phyloP scores from a whole-genome alignment of 2,888 invertebrate genomes.

The Arrhopalites spinosus region DNA sequence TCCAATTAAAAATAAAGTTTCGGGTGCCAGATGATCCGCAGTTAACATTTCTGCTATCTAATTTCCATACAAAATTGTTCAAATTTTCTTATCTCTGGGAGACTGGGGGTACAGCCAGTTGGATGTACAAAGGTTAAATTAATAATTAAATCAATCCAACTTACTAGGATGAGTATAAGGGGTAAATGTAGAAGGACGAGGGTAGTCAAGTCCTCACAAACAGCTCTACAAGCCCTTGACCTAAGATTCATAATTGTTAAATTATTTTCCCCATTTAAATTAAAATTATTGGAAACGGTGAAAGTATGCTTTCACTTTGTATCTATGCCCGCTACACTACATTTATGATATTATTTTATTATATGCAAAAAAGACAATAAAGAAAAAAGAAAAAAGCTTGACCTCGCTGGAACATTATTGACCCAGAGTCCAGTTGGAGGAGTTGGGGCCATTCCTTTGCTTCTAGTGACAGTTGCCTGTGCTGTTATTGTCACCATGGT shows the following conservation, averaged over 20 bases:
- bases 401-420: constrained; percentile 55
- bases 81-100: not conserved
- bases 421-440: constrained; percentile 54
- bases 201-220: constrained; percentile 53
- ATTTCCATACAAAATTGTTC: not conserved
- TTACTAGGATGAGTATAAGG: constrained; percentile 54
- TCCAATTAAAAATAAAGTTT: constrained; percentile 44
- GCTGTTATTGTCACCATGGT: constrained; percentile 83
- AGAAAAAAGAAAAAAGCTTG: constrained; percentile 2
- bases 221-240: constrained; percentile 52
- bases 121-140: too few relatives aligned
- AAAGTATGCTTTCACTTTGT: too few relatives aligned
- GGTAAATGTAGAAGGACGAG: constrained; percentile 53
- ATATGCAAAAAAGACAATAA: too few relatives aligned
- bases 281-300: too few relatives aligned
- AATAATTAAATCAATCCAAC: too few relatives aligned
- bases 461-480: constrained; percentile 65
- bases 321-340: too few relatives aligned
- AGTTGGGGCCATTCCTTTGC: constrained; percentile 53
- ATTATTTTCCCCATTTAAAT: too few relatives aligned
- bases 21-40: constrained; percentile 44
- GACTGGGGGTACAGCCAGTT: not conserved
- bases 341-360: too few relatives aligned
- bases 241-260: too few relatives aligned
- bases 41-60: constrained; percentile 35